A percentile compares a stretch with the other conserved stretches of the same genome.
Evolutionary conservation across 1,140 invertebrate genomes (phyloP).

Genomic region (Melipona quadrifasciata): DNA sequence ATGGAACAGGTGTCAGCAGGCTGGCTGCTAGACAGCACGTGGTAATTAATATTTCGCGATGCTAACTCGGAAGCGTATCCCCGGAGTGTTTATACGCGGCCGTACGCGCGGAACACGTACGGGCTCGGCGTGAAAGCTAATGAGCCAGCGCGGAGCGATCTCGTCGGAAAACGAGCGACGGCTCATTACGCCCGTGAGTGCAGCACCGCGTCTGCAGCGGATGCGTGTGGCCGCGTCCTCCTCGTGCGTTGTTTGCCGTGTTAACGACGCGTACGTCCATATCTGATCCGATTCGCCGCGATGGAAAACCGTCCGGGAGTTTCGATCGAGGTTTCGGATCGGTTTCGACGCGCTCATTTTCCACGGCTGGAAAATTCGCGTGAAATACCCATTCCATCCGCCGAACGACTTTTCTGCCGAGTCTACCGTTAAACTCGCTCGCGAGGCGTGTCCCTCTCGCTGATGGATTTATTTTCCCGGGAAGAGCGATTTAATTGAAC

Average conservation of each 20-base stretch:
- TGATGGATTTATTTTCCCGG: slow-evolving; percentile 22
- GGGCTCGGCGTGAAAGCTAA: slow-evolving; percentile 55
- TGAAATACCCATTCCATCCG: background rate
- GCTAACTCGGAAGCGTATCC: slow-evolving; percentile 35
- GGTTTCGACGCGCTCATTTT: slow-evolving; percentile 14
- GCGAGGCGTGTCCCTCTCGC: background rate
- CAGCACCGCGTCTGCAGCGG: slow-evolving; percentile 20
- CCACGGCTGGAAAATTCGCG: background rate
- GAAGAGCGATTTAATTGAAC: slow-evolving; percentile 34
- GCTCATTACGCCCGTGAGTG: slow-evolving; percentile 50
- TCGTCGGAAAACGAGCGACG: slow-evolving; percentile 56
- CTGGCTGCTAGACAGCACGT: background rate
- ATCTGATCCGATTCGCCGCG: slow-evolving; percentile 19
- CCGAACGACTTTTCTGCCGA: too few relatives aligned
- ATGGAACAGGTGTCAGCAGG: background rate
- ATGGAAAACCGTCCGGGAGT: background rate
- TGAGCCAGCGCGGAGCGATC: slow-evolving; percentile 50
- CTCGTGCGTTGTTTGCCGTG: slow-evolving; percentile 26
- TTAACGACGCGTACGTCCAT: slow-evolving; percentile 26
- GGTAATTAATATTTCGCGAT: slow-evolving; percentile 14
- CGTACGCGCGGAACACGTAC: slow-evolving; percentile 17
- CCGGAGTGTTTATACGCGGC: background rate
- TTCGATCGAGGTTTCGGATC: background rate
- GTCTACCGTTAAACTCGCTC: slow-evolving; percentile 18
- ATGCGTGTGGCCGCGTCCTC: slow-evolving; percentile 38